phyloP scores from a whole-genome alignment of 2,113 vertebrate genomes.

The Zosterops lateralis region DNA sequence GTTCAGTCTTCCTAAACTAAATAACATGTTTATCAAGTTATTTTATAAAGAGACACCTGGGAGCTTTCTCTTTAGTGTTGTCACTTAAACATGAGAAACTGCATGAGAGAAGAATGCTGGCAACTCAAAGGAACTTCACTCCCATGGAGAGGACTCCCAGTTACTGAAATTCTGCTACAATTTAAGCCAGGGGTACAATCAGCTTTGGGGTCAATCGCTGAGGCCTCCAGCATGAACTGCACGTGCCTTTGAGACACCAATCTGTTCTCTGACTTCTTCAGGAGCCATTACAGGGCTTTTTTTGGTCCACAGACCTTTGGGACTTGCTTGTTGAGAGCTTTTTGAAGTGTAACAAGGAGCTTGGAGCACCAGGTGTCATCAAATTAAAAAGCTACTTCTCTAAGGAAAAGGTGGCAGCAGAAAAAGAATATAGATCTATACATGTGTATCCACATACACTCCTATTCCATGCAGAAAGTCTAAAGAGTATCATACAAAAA shows the following conservation, averaged over 20 bases:
- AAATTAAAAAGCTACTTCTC: constrained; percentile 27
- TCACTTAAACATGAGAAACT: background rate
- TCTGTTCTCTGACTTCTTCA: background rate
- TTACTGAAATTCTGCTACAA: background rate
- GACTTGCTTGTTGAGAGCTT: background rate
- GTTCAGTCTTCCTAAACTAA: background rate
- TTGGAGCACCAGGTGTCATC: background rate
- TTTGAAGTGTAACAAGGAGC: background rate
- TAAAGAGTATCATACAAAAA: constrained; percentile 67
- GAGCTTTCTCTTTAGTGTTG: background rate
- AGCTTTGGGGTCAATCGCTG: background rate
- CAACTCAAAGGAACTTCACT: background rate
- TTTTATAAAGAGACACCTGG: background rate
- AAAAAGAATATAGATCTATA: constrained; percentile 42
- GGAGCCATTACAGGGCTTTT: background rate
- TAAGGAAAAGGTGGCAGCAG: constrained; percentile 16
- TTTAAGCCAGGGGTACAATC: background rate
- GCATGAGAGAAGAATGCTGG: background rate
- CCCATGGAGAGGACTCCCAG: background rate
- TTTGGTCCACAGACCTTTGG: background rate
- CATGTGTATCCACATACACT: constrained; percentile 47
- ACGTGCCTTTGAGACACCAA: accelerated
- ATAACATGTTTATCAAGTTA: background rate
- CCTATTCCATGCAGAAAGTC: constrained; percentile 65
- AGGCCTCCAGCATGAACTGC: background rate